Conservation (phyloP, 2,797 vertebrate genomes). For the Tragelaphus eurycerus region DNA sequence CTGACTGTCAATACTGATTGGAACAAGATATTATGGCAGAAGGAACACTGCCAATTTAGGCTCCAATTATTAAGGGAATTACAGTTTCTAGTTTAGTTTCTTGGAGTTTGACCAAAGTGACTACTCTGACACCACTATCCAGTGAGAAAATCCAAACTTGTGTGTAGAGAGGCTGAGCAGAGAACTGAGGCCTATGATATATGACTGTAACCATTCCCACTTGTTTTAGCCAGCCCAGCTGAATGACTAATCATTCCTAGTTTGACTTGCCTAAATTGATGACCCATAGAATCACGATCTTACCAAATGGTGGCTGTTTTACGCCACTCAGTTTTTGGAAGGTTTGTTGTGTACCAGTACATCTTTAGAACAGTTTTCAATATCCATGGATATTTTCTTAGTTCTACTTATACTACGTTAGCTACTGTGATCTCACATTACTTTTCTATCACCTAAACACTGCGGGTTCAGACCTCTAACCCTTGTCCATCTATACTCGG, state of each 20-base stretch:
- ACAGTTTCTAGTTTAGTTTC: background rate
- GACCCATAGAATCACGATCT: background rate
- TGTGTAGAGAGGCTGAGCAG: background rate
- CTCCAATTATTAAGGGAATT: background rate
- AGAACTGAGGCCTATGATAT: background rate
- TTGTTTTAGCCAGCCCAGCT: background rate
- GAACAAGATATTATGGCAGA: background rate
- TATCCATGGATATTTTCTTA: background rate
- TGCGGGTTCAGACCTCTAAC: background rate
- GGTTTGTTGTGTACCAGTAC: background rate
- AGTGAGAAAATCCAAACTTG: background rate
- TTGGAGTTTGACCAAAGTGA: background rate
- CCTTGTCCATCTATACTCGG: background rate
- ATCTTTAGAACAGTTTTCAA: background rate
- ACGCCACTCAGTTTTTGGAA: background rate
- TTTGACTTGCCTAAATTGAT: background rate
- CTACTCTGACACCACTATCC: background rate
- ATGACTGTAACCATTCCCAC: background rate
- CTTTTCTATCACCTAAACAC: background rate
- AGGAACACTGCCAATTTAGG: background rate
- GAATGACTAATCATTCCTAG: background rate
- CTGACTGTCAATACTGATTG: background rate
- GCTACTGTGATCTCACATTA: background rate
- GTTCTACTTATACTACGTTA: background rate
- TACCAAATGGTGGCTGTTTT: background rate